Evolutionary conservation across 2,113 vertebrate genomes (phyloP).

Genomic region (Phylloscopus trochiloides): DNA sequence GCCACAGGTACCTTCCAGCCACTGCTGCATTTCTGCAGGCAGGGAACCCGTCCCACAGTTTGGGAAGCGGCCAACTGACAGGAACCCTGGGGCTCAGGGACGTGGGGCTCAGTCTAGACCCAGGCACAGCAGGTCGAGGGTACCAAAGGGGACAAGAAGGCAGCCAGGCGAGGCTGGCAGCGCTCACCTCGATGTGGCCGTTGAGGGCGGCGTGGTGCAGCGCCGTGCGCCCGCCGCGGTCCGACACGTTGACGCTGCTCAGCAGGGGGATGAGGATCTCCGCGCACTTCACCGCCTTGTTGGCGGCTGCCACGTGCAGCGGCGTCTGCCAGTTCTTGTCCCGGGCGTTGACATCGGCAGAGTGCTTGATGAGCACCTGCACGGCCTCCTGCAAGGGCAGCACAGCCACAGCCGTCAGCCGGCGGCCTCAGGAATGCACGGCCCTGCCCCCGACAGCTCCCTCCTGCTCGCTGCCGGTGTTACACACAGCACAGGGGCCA

Average conservation of each 20-base stretch:
- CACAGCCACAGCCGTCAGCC: neutral
- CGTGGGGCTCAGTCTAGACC: fast-evolving
- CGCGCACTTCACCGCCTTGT: conserved; percentile 89
- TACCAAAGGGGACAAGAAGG: fast-evolving
- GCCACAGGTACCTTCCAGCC: neutral
- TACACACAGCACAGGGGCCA: fast-evolving
- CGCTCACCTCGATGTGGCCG: conserved; percentile 88
- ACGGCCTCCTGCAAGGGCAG: conserved; percentile 84
- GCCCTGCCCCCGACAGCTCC: fast-evolving
- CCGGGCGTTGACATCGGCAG: conserved; percentile 92
- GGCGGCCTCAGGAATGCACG: fast-evolving
- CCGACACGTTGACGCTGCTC: conserved; percentile 94
- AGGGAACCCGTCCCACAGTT: fast-evolving
- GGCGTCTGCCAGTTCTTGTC: conserved; percentile 99
- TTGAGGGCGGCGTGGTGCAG: conserved; percentile 95
- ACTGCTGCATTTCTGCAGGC: fast-evolving
- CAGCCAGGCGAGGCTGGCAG: fast-evolving
- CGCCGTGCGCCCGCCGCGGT: conserved; percentile 90
- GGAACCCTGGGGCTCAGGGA: fast-evolving
- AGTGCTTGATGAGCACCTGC: conserved; percentile 91
- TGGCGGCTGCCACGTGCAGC: conserved; percentile 90
- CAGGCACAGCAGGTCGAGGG: neutral
- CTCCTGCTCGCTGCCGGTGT: fast-evolving
- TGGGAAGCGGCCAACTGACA: neutral
- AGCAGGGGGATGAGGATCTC: conserved; percentile 91